Conservation (phyloP, 2,888 invertebrate genomes). For the Tetanocera ferruginea region DNA sequence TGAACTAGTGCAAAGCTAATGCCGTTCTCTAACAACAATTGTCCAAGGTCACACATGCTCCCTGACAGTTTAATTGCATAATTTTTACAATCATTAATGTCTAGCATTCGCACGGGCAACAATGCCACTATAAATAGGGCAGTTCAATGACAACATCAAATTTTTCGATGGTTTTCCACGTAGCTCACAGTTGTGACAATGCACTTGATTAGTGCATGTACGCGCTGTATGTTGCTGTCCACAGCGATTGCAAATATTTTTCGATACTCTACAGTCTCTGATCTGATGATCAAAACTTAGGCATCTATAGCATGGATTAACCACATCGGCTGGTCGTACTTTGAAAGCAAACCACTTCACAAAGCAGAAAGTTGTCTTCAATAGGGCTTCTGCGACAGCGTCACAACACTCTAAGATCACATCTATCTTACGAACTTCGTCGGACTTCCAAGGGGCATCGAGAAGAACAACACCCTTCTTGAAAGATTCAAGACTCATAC, state of each 20-base stretch:
- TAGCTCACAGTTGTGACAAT: constrained; percentile 43
- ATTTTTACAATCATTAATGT: background rate
- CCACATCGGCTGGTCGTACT: background rate
- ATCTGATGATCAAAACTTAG: background rate
- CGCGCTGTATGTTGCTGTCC: too few relatives aligned
- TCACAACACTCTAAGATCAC: constrained; percentile 12
- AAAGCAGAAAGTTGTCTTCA: background rate
- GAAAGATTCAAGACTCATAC: background rate
- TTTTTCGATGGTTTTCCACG: constrained; percentile 36
- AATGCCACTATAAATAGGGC: constrained; percentile 25
- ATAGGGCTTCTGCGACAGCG: background rate
- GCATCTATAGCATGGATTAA: background rate
- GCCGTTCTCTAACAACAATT: background rate
- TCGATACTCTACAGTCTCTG: constrained; percentile 22
- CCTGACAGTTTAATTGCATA: constrained; percentile 14
- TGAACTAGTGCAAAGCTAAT: constrained; percentile 10
- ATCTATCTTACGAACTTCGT: background rate
- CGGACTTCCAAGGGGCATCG: constrained; percentile 28
- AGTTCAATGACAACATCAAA: too few relatives aligned
- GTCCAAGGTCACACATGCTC: constrained; percentile 5
- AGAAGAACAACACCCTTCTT: constrained; percentile 16
- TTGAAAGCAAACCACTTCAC: background rate
- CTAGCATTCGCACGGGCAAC: background rate
- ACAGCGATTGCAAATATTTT: too few relatives aligned
- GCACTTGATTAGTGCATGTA: too few relatives aligned